Conservation (phyloP, 2,113 vertebrate genomes). For the Bettongia penicillata region DNA sequence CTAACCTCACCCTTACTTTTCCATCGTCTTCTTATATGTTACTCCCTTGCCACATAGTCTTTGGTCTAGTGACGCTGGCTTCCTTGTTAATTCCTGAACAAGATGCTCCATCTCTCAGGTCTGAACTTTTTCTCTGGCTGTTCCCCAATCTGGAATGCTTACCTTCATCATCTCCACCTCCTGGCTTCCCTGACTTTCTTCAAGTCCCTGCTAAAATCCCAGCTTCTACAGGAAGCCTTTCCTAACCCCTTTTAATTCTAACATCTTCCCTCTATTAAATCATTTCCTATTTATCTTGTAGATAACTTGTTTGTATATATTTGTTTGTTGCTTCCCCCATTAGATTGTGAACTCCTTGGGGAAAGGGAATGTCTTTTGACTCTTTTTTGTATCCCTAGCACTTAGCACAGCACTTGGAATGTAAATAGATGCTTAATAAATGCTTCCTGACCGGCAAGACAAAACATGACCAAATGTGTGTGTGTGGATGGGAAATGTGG, state of each 20-base stretch:
- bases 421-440: not conserved
- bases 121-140: not conserved
- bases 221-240: not conserved
- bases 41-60: not conserved
- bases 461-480: not conserved
- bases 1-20: not conserved
- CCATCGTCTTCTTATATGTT: not conserved
- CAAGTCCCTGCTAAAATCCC: not conserved
- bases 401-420: not conserved
- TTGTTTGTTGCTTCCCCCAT: not conserved
- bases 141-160: not conserved
- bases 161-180: not conserved
- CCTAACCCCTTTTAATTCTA: not conserved
- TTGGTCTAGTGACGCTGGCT: not conserved
- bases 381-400: not conserved
- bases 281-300: not conserved
- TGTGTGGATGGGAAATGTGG: not conserved
- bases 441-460: not conserved
- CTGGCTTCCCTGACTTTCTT: not conserved
- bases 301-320: not conserved
- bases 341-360: not conserved
- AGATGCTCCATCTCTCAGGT: not conserved
- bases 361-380: not conserved
- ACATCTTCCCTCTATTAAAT: not conserved
- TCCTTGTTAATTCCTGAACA: not conserved